Base-by-base conservation (phyloP, 2,113 vertebrate genomes). In the Alouatta palliata region DNA sequence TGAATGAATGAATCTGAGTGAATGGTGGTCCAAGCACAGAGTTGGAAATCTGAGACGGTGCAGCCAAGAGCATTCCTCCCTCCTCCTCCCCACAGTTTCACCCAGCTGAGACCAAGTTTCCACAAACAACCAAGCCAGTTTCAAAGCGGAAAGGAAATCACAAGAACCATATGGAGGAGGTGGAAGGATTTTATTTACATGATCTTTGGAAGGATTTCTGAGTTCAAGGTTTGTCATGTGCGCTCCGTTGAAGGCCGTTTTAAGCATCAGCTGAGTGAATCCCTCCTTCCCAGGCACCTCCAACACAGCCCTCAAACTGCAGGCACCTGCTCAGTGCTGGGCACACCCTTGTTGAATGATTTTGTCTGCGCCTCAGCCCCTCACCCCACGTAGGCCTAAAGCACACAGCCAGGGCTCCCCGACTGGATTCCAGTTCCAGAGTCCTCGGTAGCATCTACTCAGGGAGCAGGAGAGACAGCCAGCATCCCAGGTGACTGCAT, bases 121-220 rank as follows among this genome's bases (percentile, higher is more conserved):
- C 64, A 64, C 32, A 64, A 75, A 87, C 66, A 75, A 45, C 30
- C 54, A 3, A 2, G 19, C 47, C 73, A 32, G 43, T 61, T 79
- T 80, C 87, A 95, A 90, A 86, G 58, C 68, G n/a, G 10, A 97
- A 76, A 17, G 83, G 77, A 89, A 40, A 14, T 95, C 66, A 17
- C 9, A 4, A 43, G 47, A 75, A 4, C 71, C 45, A 54, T 17
- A 0, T 4, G 56, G 87, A 81, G 32, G 73, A 89, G 77, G 81
- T 13, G 27, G 54, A 43, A 47, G 92, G 91, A 89, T 49, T 76
- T 17, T 82, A 56, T 40, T 81, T 71, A 37, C 0, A 0, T 27
- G 58, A 12, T 21, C 3, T 8, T 32, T 66, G 92, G 43, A 19
- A 80, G 71, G 23, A 61, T 77, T 40, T 43, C n/a, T 47, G 87